phyloP scores from a whole-genome alignment of 2,888 invertebrate genomes.

The Autographa gamma region DNA sequence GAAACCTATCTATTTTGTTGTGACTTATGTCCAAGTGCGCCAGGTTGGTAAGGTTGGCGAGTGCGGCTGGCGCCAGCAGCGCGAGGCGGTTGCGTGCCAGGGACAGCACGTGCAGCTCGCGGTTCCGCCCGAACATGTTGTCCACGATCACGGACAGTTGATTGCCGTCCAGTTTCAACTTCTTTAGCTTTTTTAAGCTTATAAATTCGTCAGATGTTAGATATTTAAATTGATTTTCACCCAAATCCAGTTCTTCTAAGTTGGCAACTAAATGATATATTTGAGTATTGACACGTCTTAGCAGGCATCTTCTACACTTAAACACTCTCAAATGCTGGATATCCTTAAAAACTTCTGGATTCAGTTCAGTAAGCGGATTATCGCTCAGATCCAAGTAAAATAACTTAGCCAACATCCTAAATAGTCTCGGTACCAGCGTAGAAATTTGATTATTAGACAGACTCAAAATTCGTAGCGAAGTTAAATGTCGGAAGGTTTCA shows the following conservation, averaged over 20 bases:
- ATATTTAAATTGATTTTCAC: slow-evolving; percentile 93
- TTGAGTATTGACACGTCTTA: slow-evolving; percentile 93
- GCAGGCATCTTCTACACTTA: slow-evolving; percentile 92
- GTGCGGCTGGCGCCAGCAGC: slow-evolving; percentile 92
- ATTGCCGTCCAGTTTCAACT: slow-evolving; percentile 92
- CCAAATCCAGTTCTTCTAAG: slow-evolving; percentile 92
- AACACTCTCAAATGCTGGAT: slow-evolving; percentile 92
- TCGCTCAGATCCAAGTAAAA: slow-evolving; percentile 92
- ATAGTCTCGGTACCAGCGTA: slow-evolving; percentile 92
- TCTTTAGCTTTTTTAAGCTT: slow-evolving; percentile 90
- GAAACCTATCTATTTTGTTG: slow-evolving; percentile 92
- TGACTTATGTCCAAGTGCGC: slow-evolving; percentile 92
- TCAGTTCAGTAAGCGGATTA: slow-evolving; percentile 92
- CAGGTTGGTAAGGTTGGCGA: slow-evolving; percentile 92
- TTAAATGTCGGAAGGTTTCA: slow-evolving; percentile 93
- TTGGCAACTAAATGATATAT: slow-evolving; percentile 93
- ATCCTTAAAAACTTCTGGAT: slow-evolving; percentile 94
- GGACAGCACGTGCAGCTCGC: slow-evolving; percentile 87
- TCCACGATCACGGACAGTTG: slow-evolving; percentile 93
- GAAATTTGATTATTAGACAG: slow-evolving; percentile 91
- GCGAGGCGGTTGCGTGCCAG: slow-evolving; percentile 93
- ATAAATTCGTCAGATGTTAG: slow-evolving; percentile 92
- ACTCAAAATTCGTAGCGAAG: slow-evolving; percentile 91
- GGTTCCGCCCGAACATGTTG: slow-evolving; percentile 90
- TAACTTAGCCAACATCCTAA: slow-evolving; percentile 92